Evolutionary conservation across 2,113 vertebrate genomes (phyloP), one percentile per base, ranked within the genome.

Genomic region (Dicaeum eximium): DNA sequence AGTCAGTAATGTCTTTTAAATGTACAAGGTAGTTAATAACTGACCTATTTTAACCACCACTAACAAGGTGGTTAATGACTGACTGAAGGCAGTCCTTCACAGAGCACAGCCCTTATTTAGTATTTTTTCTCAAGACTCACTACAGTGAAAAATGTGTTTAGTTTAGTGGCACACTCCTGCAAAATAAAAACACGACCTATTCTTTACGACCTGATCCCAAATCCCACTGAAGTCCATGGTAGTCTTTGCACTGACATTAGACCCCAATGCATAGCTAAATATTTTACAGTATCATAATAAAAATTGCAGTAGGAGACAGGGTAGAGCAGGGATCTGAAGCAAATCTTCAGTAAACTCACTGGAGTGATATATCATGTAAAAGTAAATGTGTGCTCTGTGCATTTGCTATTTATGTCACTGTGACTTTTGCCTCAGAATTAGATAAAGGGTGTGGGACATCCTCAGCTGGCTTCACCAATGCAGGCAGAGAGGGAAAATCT

Each of bases 231-330:
- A 91, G 47, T 48, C 84, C 74, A 23, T 11, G 11, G 18, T 11
- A 91, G 15, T 28, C 54, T 75, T 74, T 73, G 50, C 74, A 80
- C n/a, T 83, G 72, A 80, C 75, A 67, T 67, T 75, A 92, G 64
- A 88, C n/a, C 15, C 35, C 72, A 91, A 64, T 33, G 45, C 28
- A 77, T 12, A 73, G 44, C 56, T 96, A 86, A 92, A 92, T 81
- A 92, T 86, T 95, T 96, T 80, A 80, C 56, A 78, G 24, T n/a
- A 73, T 24, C 7, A 1, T 53, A 92, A 86, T 78, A 74, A 90
- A 94, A 95, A 92, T 15, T 95, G 86, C 77, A 95, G 69, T 24
- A 78, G 42, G 38, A 95, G 80, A 66, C 9, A 37, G 65, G 40
- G 10, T 40, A 89, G 53, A 80, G 42, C 38, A 35, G 37, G 14